Percentiles rank a stretch among this genome's conserved stretches.
Conservation (phyloP, 2,113 vertebrate species). For the Zapus hudsonius region DNA sequence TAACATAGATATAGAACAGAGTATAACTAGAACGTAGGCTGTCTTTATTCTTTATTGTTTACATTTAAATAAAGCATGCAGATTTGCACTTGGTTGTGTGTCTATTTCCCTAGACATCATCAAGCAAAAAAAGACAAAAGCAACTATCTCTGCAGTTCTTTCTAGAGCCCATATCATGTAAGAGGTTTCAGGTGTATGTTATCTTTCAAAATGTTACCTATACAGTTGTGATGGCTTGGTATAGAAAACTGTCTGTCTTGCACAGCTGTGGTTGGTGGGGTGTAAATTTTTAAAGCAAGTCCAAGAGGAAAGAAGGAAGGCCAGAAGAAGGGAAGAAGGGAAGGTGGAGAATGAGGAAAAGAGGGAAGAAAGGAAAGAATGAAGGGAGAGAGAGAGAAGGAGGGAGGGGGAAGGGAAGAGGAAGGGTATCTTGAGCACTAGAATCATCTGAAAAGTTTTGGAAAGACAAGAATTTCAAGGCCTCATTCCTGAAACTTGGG, state of each 20-base stretch:
- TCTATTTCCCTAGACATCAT: not conserved
- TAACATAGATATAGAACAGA: not conserved
- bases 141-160: not conserved
- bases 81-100: not conserved
- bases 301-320: not conserved
- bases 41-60: no score
- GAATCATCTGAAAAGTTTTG: constrained; percentile 11
- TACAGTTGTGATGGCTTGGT: constrained; percentile 10
- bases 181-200: not conserved
- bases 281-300: not conserved
- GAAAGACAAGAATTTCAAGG: not conserved
- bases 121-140: not conserved
- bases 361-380: not conserved
- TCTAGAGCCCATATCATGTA: not conserved
- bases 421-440: not conserved
- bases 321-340: no score
- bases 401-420: not conserved
- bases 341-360: no score
- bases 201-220: constrained; percentile 9
- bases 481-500: constrained; percentile 2
- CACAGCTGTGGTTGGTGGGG: not conserved
- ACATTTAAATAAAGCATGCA: constrained; percentile 16
- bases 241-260: not conserved
- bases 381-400: not conserved
- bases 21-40: no score